These are phyloP conservation scores for Euwallacea fornicatus DNA, from an alignment of 1,140 invertebrate genomes.

Conservation along the genomic window DNA sequence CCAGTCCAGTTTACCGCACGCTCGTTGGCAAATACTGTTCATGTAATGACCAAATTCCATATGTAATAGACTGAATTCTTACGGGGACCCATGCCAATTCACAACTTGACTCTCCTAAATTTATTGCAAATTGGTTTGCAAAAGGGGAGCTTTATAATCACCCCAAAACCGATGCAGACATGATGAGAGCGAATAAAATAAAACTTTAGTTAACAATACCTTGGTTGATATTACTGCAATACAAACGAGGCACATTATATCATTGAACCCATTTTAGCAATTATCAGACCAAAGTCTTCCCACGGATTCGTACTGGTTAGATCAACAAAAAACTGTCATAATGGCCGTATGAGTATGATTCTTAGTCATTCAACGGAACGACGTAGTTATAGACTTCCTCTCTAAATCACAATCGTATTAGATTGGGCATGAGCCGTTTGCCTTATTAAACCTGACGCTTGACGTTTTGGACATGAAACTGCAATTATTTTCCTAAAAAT, in stretches of 20 bases:
- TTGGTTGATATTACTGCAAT: too few species aligned
- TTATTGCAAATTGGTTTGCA: slow-evolving; percentile 27
- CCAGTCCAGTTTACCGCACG: too few species aligned
- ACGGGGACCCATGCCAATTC: slow-evolving; percentile 3
- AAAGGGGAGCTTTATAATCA: background rate
- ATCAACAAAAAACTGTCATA: slow-evolving; percentile 35
- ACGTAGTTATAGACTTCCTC: slow-evolving; percentile 29
- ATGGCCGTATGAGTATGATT: slow-evolving; percentile 32
- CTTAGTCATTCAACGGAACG: slow-evolving; percentile 32
- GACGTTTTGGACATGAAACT: too few species aligned
- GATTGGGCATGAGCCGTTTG: slow-evolving; percentile 14
- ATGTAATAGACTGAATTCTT: slow-evolving; percentile 31
- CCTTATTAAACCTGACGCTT: slow-evolving; percentile 1
- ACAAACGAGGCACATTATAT: background rate
- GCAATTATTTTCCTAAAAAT: too few species aligned
- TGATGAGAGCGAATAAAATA: too few species aligned
- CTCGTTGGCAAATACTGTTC: too few species aligned
- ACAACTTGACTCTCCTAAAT: slow-evolving; percentile 16
- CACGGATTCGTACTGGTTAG: slow-evolving; percentile 29
- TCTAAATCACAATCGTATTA: slow-evolving; percentile 31
- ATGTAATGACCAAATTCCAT: slow-evolving; percentile 13
- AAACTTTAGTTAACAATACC: too few species aligned
- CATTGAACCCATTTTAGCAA: slow-evolving; percentile 26
- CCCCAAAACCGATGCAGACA: too few species aligned
- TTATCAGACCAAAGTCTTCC: slow-evolving; percentile 33